Evolutionary conservation across 2,888 invertebrate species (phyloP), one percentile per base, ranked within the genome.

Genomic region (Drosophila melanosoma): DNA sequence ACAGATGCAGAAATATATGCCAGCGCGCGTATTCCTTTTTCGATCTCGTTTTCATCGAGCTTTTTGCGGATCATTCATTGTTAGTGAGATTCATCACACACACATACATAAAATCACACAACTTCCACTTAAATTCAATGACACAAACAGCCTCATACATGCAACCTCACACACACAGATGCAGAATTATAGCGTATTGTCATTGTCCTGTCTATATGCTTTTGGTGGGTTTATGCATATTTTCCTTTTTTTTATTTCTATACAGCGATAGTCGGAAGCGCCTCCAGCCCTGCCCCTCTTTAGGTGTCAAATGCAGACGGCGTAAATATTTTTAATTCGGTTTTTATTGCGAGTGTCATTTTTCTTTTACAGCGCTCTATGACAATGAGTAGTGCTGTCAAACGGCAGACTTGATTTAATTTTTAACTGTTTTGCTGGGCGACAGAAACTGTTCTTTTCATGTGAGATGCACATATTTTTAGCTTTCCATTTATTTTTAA

Each of bases 1-100:
- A 60, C 40, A n/a, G 23, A 23, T 45, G 45, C 23, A 81, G 61
- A 65, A 71, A 54, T 40, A 51, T 42, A 54, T 79, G 38, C 38
- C 75, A 67, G 80, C 82, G 87, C 82, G 81, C 82, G 80, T 84
- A 84, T 87, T 87, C 69, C 69, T 74, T 84, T 68, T 42, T 29
- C 29, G 40, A 29, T 54, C 73, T 81, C 72, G 72, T 66, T 74
- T 71, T 69, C 49, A 54, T 52, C 61, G 53, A 68, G 73, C 72
- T 74, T 73, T 79, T 32, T 65, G 64, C 76, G 45, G 62, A 42
- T 33, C 73, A 74, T 69, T 79, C 79, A 78, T 72, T 79, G 72
- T 75, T 56, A 23, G 15, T 69, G 76, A 76, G 72, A 72, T 78
- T 62, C 68, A 59, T 67, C 66, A 58, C 59, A 65, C 36, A 17